Evolutionary conservation across 2,113 vertebrate species (phyloP).

Genomic region (Cyphomyrus discorhynchus): DNA sequence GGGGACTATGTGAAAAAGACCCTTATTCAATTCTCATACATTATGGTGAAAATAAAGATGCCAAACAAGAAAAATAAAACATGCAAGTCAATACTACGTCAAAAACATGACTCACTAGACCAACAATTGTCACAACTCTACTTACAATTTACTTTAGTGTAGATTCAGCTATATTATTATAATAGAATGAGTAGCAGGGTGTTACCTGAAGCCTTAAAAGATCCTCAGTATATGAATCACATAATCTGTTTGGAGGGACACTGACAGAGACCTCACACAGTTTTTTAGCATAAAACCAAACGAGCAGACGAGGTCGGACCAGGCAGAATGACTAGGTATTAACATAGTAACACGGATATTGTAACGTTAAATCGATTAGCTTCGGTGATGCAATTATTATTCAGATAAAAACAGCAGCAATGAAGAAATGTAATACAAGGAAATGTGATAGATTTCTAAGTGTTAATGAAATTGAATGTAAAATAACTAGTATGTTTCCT

Average conservation of each 20-base stretch:
- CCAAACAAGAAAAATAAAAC: neutral
- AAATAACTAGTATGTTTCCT: neutral
- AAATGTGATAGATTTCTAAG: neutral
- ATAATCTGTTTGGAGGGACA: conserved; percentile 4
- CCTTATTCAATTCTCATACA: conserved; percentile 8
- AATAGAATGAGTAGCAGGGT: neutral
- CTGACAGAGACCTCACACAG: neutral
- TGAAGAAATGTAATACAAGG: neutral
- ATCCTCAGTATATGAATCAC: neutral
- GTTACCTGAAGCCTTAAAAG: neutral
- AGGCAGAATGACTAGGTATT: neutral
- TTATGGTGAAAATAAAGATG: neutral
- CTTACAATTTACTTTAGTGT: neutral
- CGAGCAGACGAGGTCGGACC: neutral
- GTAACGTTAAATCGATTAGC: neutral
- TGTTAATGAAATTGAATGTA: neutral
- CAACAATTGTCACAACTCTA: neutral
- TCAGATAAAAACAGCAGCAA: neutral
- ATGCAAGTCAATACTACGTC: neutral
- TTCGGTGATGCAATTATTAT: neutral
- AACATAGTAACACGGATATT: neutral
- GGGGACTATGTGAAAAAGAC: conserved; percentile 4
- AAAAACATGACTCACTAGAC: neutral
- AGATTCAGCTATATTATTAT: neutral
- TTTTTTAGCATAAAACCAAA: neutral